A percentile compares a stretch with the other conserved stretches of the same genome.
phyloP scores from a whole-genome alignment of 2,888 invertebrate genomes.

The Theodoxus fluviatilis region DNA sequence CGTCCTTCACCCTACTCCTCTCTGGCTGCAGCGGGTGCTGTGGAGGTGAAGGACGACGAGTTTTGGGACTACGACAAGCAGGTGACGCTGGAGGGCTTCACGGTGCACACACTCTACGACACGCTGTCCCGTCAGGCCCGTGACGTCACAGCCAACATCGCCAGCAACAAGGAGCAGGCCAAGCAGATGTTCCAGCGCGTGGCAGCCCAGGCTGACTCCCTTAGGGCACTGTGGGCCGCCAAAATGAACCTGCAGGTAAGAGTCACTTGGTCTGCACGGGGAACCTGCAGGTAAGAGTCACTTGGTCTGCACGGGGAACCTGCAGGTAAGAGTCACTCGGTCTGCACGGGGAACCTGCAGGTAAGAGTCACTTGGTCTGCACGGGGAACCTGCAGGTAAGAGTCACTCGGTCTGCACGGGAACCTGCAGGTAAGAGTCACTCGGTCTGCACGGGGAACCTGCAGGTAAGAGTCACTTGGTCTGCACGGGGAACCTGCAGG shows the following conservation, averaged over 20 bases:
- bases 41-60: conserved; percentile 54
- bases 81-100: conserved; percentile 61
- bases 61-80: conserved; percentile 64
- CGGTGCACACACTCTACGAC: conserved; percentile 55
- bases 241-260: conserved; percentile 62
- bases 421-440: too few species aligned
- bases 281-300: too few species aligned
- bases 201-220: conserved; percentile 57
- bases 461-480: too few species aligned
- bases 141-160: conserved; percentile 54
- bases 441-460: too few species aligned
- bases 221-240: conserved; percentile 62
- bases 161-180: conserved; percentile 61
- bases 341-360: too few species aligned
- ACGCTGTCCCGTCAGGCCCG: conserved; percentile 57
- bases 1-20: not conserved
- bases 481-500: too few species aligned
- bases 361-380: too few species aligned
- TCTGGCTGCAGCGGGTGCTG: conserved; percentile 38
- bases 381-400: too few species aligned
- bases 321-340: too few species aligned
- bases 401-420: too few species aligned
- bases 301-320: too few species aligned
- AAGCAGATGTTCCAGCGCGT: conserved; percentile 60
- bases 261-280: too few species aligned